Conservation (phyloP, 2,797 vertebrate genomes). For the Clamator glandarius region DNA sequence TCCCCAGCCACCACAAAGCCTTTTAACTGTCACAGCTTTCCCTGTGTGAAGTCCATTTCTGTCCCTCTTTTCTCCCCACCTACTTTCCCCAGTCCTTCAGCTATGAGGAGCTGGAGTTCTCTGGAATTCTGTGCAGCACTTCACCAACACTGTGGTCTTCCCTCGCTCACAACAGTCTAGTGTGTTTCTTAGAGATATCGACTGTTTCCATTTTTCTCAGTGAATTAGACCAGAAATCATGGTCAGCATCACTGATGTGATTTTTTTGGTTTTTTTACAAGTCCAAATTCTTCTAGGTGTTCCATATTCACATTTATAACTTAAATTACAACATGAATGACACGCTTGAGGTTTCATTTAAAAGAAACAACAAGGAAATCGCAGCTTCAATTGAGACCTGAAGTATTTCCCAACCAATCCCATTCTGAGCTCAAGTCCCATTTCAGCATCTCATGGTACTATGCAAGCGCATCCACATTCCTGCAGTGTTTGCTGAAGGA, state of each 20-base stretch:
- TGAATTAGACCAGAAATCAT: neutral
- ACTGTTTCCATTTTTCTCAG: neutral
- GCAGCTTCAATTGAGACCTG: neutral
- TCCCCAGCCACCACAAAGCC: neutral
- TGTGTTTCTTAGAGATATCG: neutral
- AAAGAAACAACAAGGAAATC: neutral
- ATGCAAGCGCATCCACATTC: neutral
- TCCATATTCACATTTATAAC: neutral
- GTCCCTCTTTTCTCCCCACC: neutral
- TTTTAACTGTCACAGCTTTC: neutral
- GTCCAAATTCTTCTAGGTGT: neutral
- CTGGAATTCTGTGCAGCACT: neutral
- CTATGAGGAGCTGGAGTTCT: neutral
- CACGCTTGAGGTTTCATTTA: neutral
- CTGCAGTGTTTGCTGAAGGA: neutral
- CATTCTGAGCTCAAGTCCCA: neutral
- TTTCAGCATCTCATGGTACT: neutral
- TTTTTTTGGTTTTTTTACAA: neutral
- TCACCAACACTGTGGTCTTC: neutral
- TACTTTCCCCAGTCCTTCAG: neutral
- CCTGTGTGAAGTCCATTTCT: neutral
- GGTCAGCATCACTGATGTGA: neutral
- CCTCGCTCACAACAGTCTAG: neutral
- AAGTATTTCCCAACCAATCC: neutral
- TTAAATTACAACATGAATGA: neutral